phyloP scores from a whole-genome alignment of 2,797 vertebrate species.

The Liasis olivaceus region DNA sequence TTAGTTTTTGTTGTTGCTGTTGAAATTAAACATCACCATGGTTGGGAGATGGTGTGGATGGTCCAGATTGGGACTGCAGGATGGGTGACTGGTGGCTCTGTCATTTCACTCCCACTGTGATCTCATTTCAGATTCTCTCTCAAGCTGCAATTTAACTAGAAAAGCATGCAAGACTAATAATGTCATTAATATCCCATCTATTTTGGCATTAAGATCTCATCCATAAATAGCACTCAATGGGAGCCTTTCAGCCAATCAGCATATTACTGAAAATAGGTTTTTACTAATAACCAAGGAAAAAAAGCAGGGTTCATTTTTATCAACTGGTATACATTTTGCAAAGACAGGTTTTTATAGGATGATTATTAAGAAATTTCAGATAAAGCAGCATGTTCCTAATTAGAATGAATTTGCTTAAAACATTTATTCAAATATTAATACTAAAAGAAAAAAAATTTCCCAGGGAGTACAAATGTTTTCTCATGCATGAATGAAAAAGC shows the following conservation, averaged over 20 bases:
- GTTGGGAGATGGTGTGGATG: not conserved
- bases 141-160: not conserved
- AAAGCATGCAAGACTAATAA: not conserved
- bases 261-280: conserved; percentile 19
- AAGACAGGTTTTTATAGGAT: conserved; percentile 1
- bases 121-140: not conserved
- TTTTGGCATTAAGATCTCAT: not conserved
- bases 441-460: conserved; percentile 1
- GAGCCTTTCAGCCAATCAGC: conserved; percentile 1
- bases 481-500: conserved; percentile 21
- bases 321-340: not conserved
- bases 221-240: not conserved
- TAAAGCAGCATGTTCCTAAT: not conserved
- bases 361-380: conserved; percentile 3
- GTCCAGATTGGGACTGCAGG: not conserved
- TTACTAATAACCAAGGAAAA: not conserved
- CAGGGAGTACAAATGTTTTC: not conserved
- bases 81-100: not conserved
- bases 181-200: not conserved
- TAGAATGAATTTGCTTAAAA: conserved; percentile 4
- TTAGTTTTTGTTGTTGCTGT: not conserved
- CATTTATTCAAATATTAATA: conserved; percentile 2
- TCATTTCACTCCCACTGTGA: not conserved
- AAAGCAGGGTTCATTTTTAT: not conserved
- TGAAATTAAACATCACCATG: not conserved